These are phyloP conservation scores for Vanacampus margaritifer DNA, from an alignment of 2,113 vertebrate genomes.

Conservation along the genomic window DNA sequence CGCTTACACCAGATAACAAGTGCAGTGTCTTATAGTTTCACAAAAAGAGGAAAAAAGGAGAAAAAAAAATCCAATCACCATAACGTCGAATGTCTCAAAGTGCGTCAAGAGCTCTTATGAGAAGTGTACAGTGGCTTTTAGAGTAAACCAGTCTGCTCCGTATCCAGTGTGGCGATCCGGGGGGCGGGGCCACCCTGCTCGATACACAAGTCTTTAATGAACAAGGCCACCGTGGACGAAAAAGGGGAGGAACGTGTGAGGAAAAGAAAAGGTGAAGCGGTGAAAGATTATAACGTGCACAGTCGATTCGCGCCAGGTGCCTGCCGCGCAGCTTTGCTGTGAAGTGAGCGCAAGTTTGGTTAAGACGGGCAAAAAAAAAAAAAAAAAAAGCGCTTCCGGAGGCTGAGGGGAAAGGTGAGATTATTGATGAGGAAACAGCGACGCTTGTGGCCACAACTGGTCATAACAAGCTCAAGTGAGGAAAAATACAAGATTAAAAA, in stretches of 20 bases:
- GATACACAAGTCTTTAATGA: slow-evolving; percentile 64
- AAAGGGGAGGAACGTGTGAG: slow-evolving; percentile 21
- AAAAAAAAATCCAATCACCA: slow-evolving; percentile 24
- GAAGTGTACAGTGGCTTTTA: slow-evolving; percentile 48
- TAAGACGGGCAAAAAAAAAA: slow-evolving; percentile 6
- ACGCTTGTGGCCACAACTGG: neutral
- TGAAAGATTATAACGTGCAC: slow-evolving; percentile 21
- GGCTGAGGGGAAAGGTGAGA: slow-evolving; percentile 7
- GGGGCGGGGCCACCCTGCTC: slow-evolving; percentile 65
- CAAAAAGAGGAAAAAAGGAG: slow-evolving; percentile 6
- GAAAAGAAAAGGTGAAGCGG: slow-evolving; percentile 26
- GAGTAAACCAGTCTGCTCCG: slow-evolving; percentile 60
- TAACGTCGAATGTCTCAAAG: slow-evolving; percentile 46
- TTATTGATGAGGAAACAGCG: slow-evolving; percentile 14
- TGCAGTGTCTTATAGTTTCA: slow-evolving; percentile 34
- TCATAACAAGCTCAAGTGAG: neutral
- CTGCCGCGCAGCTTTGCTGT: slow-evolving; percentile 12
- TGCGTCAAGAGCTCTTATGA: slow-evolving; percentile 43
- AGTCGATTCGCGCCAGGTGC: neutral
- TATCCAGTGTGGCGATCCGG: slow-evolving; percentile 66
- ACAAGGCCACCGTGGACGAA: slow-evolving; percentile 41
- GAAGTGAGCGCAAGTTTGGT: slow-evolving; percentile 14
- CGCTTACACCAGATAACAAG: slow-evolving; percentile 30
- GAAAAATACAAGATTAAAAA: neutral
- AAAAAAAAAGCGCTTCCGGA: neutral